Evolutionary conservation across 2,888 invertebrate species (phyloP).

Genomic region (Stratiomys singularior): DNA sequence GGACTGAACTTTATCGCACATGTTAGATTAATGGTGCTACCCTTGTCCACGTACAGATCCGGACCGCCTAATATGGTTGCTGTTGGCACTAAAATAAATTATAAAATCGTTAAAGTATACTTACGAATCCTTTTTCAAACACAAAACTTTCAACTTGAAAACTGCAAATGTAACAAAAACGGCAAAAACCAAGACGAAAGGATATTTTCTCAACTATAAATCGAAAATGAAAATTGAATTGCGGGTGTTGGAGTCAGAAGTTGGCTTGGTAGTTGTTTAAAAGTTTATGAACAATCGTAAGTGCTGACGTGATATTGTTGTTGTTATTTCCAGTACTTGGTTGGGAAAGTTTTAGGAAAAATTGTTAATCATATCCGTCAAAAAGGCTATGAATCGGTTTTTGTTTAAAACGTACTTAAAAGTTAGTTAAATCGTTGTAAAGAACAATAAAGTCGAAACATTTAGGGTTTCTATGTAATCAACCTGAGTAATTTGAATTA

Average conservation of each 20-base stretch:
- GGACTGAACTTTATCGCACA: slow-evolving; percentile 83
- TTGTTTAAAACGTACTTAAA: too few species aligned
- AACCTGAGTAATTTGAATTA: too few species aligned
- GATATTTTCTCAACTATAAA: slow-evolving; percentile 37
- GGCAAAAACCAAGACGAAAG: not conserved
- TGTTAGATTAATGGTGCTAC: slow-evolving; percentile 85
- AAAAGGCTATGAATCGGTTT: too few species aligned
- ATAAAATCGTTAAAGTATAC: slow-evolving; percentile 40
- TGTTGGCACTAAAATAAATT: slow-evolving; percentile 73
- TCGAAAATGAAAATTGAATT: slow-evolving; percentile 42
- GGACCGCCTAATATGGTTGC: slow-evolving; percentile 84
- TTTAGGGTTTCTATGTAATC: too few species aligned
- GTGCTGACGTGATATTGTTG: not conserved
- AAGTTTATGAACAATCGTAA: slow-evolving; percentile 8
- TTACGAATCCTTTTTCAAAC: slow-evolving; percentile 37
- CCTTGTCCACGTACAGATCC: slow-evolving; percentile 82
- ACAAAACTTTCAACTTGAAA: slow-evolving; percentile 60
- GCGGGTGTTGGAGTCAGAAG: not conserved
- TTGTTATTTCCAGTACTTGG: not conserved
- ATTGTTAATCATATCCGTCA: too few species aligned
- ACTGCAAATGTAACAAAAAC: slow-evolving; percentile 22
- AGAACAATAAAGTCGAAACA: too few species aligned
- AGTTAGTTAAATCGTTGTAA: too few species aligned
- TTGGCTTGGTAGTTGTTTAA: slow-evolving; percentile 10
- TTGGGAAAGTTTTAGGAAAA: not conserved